These are phyloP conservation scores for Triplophysa tibetana DNA, from an alignment of 2,113 vertebrate species.

Conservation along the genomic window DNA sequence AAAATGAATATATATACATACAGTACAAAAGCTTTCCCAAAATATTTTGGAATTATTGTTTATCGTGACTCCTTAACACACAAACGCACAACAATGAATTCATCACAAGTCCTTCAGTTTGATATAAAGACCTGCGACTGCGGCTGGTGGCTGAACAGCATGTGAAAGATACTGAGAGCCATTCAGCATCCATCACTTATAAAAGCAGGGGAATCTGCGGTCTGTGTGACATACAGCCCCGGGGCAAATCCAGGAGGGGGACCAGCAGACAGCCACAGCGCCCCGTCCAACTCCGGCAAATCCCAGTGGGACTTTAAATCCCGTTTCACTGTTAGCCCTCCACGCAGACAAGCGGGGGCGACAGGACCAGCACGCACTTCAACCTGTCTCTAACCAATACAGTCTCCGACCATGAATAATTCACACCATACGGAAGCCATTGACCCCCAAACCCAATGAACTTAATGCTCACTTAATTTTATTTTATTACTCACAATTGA, in stretches of 20 bases:
- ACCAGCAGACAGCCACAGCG: slow-evolving; percentile 73
- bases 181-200: slow-evolving; percentile 66
- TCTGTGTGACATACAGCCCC: slow-evolving; percentile 71
- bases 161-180: slow-evolving; percentile 80
- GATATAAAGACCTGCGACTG: slow-evolving; percentile 71
- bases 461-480: slow-evolving; percentile 77
- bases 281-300: slow-evolving; percentile 70
- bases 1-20: too few species aligned
- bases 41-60: too few species aligned
- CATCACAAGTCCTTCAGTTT: slow-evolving; percentile 62
- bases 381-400: slow-evolving; percentile 73
- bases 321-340: slow-evolving; percentile 79
- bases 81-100: slow-evolving; percentile 18
- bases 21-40: too few species aligned
- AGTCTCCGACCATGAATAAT: slow-evolving; percentile 80
- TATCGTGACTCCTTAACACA: too few species aligned
- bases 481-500: slow-evolving; percentile 58
- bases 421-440: slow-evolving; percentile 79
- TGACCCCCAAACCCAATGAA: slow-evolving; percentile 82
- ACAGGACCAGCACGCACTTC: slow-evolving; percentile 60
- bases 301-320: slow-evolving; percentile 79
- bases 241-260: slow-evolving; percentile 74
- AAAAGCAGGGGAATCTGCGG: slow-evolving; percentile 70
- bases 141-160: slow-evolving; percentile 72
- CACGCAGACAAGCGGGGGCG: slow-evolving; percentile 75